Evolutionary conservation across 2,888 invertebrate species (phyloP).

Genomic region (Rhimphoctona megacephalus): DNA sequence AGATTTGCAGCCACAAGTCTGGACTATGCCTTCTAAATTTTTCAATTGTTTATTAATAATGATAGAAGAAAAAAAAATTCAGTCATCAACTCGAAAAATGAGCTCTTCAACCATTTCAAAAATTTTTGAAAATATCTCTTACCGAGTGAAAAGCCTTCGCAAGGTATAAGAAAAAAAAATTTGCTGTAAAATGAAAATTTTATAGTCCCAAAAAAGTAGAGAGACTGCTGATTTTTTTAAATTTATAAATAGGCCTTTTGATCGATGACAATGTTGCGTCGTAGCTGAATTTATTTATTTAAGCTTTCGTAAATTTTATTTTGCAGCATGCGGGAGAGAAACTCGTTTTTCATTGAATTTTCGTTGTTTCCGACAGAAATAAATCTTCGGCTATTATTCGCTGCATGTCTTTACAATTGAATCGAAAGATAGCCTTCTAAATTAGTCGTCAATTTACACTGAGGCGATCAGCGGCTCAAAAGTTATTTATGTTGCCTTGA

Average conservation of each 20-base stretch:
- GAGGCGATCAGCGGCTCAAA: conserved; percentile 34
- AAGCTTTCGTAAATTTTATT: conserved; percentile 59
- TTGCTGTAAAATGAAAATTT: neutral
- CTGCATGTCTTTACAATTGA: conserved; percentile 60
- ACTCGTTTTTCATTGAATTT: conserved; percentile 36
- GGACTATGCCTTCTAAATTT: neutral
- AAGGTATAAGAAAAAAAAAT: neutral
- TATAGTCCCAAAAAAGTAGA: conserved; percentile 6
- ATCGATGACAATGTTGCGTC: conserved; percentile 15
- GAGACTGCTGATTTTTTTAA: conserved; percentile 19
- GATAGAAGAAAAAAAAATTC: neutral
- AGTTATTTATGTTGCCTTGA: conserved; percentile 53
- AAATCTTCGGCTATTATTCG: conserved; percentile 29
- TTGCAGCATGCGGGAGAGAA: conserved; percentile 66
- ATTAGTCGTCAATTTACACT: conserved; percentile 53
- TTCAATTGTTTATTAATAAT: neutral
- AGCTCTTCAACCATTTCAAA: neutral
- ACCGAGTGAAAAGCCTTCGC: neutral
- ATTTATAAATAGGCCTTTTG: conserved; percentile 46
- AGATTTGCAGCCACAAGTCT: neutral
- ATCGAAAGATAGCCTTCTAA: conserved; percentile 59
- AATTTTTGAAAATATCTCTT: neutral
- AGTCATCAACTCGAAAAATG: neutral
- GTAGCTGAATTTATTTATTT: conserved; percentile 34
- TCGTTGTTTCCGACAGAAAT: neutral